Evolutionary conservation across 2,113 vertebrate genomes (phyloP).

Genomic region (Quiscalus mexicanus): DNA sequence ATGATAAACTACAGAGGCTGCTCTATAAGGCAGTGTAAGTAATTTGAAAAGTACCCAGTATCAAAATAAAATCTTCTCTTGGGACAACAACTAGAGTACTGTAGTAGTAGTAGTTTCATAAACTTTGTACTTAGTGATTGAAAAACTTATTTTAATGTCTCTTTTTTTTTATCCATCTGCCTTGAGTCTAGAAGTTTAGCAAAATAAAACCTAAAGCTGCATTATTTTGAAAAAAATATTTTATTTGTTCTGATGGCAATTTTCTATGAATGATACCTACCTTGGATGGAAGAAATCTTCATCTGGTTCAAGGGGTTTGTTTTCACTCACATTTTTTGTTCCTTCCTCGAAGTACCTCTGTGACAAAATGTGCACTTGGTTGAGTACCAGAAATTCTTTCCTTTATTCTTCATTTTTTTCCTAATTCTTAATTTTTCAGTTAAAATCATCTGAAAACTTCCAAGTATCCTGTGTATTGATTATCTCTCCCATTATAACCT

Average conservation of each 20-base stretch:
- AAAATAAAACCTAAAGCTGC: background rate
- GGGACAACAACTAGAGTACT: background rate
- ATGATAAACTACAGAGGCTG: background rate
- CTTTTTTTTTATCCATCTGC: background rate
- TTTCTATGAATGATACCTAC: background rate
- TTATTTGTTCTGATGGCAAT: background rate
- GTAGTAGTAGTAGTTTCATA: background rate
- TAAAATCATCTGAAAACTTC: background rate
- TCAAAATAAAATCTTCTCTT: background rate
- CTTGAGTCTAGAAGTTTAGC: background rate
- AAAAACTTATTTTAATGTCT: background rate
- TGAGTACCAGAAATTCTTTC: background rate
- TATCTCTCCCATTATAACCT: background rate
- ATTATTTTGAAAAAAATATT: background rate
- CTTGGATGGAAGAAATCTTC: background rate
- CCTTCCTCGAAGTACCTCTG: background rate
- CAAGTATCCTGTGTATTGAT: background rate
- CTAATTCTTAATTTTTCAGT: background rate
- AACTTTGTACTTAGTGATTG: background rate
- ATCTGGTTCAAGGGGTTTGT: background rate
- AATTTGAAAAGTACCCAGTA: background rate
- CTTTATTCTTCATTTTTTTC: background rate
- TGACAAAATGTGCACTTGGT: background rate
- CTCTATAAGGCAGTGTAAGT: background rate
- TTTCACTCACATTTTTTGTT: background rate